phyloP scores from a whole-genome alignment of 2,888 invertebrate species.

The Scaptomyza flava region DNA sequence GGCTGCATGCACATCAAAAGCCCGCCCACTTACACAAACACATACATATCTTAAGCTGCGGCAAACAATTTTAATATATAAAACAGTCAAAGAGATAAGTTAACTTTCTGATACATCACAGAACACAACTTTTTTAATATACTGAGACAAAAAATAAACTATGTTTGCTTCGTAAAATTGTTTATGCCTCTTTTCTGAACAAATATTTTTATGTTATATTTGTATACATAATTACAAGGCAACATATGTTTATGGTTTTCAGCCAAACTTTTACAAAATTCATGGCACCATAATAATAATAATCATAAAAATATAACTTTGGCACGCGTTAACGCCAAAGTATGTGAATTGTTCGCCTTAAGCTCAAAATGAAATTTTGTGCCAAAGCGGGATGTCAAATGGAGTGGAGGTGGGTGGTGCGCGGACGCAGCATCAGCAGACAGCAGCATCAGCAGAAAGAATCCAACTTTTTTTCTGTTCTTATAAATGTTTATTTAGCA shows the following conservation, averaged over 20 bases:
- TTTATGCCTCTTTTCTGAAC: background rate
- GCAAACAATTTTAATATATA: conserved; percentile 50
- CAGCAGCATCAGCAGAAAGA: conserved; percentile 57
- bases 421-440: conserved; percentile 33
- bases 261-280: conserved; percentile 6
- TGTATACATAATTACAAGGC: background rate
- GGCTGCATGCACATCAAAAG: conserved; percentile 50
- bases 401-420: background rate
- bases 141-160: background rate
- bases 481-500: conserved; percentile 78
- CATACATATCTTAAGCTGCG: conserved; percentile 29
- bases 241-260: background rate
- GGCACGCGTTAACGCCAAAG: conserved; percentile 58
- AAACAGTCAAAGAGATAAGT: conserved; percentile 43
- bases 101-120: conserved; percentile 1
- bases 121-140: conserved; percentile 15
- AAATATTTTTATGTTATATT: background rate
- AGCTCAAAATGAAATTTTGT: conserved; percentile 69
- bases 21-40: conserved; percentile 3
- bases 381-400: conserved; percentile 28
- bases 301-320: conserved; percentile 32
- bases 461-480: conserved; percentile 69
- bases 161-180: background rate
- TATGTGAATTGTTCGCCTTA: conserved; percentile 54
- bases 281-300: background rate